Evolutionary conservation across 2,888 invertebrate genomes (phyloP).

Genomic region (Aplocera efformata): DNA sequence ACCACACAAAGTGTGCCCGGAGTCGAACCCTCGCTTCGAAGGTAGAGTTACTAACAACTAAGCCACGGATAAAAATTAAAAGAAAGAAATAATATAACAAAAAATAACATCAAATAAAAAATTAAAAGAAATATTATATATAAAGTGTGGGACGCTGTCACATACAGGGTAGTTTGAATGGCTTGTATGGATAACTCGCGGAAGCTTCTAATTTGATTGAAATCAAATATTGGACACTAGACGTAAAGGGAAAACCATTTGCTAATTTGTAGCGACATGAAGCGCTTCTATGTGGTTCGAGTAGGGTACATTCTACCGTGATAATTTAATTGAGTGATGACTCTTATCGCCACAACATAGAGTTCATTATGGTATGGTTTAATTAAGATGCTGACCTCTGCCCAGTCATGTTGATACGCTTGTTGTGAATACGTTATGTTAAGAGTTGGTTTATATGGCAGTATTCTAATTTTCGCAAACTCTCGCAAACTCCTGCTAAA

Average conservation of each 20-base stretch:
- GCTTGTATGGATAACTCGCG: neutral
- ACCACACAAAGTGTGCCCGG: too few species aligned
- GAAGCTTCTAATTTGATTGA: slow-evolving; percentile 16
- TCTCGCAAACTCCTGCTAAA: too few species aligned
- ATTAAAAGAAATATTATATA: too few species aligned
- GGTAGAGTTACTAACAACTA: too few species aligned
- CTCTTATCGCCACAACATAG: slow-evolving; percentile 3
- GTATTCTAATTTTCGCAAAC: slow-evolving; percentile 1
- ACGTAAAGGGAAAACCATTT: slow-evolving; percentile 15
- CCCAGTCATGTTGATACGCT: slow-evolving; percentile 29
- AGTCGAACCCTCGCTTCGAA: too few species aligned
- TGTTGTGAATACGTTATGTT: slow-evolving; percentile 14
- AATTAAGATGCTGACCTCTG: slow-evolving; percentile 24
- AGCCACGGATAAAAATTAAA: too few species aligned
- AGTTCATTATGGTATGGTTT: slow-evolving; percentile 7
- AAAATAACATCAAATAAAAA: too few species aligned
- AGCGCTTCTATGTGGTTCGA: slow-evolving; percentile 1
- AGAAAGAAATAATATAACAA: too few species aligned
- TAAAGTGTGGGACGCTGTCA: too few species aligned
- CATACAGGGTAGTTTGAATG: too few species aligned
- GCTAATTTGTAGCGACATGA: slow-evolving; percentile 16
- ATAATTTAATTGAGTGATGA: too few species aligned
- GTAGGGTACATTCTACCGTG: slow-evolving; percentile 7
- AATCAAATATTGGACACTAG: slow-evolving; percentile 20
- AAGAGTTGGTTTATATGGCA: slow-evolving; percentile 9